Percentiles rank a stretch among this genome's conserved stretches.
phyloP scores from a whole-genome alignment of 2,888 invertebrate genomes.

The Eupithecia abbreviata region DNA sequence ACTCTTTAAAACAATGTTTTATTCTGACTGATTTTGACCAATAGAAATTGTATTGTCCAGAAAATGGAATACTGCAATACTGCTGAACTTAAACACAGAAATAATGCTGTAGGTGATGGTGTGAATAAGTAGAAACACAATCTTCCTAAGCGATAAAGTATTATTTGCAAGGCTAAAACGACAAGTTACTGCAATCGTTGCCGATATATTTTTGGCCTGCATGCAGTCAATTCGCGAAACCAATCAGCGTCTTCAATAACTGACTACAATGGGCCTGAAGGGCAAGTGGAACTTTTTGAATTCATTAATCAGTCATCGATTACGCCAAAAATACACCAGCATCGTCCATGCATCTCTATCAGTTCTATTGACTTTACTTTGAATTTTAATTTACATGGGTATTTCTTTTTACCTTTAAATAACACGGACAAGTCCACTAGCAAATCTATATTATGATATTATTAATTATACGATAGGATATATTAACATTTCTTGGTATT shows the following conservation, averaged over 20 bases:
- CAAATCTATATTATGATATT: not conserved
- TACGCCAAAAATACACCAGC: not conserved
- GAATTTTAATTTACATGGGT: no score
- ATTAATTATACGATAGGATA: not conserved
- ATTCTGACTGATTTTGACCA: not conserved
- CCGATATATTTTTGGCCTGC: constrained; percentile 12
- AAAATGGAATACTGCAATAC: not conserved
- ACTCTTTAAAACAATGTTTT: not conserved
- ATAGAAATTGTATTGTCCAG: not conserved
- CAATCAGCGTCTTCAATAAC: constrained; percentile 3
- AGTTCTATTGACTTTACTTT: not conserved
- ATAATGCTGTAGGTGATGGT: not conserved
- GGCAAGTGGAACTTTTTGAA: not conserved
- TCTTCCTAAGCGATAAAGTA: not conserved
- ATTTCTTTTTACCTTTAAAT: not conserved
- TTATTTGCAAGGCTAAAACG: not conserved
- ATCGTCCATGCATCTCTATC: not conserved
- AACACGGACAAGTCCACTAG: not conserved
- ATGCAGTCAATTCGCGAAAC: constrained; percentile 8
- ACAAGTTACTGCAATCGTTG: constrained; percentile 1
- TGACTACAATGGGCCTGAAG: constrained; percentile 1
- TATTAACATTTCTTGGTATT: no score
- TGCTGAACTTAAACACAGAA: not conserved
- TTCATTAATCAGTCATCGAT: constrained; percentile 3
- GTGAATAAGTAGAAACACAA: not conserved